Percentiles rank a stretch among this genome's conserved stretches.
Conservation (phyloP, 2,113 vertebrate species). For the Galbula dea region DNA sequence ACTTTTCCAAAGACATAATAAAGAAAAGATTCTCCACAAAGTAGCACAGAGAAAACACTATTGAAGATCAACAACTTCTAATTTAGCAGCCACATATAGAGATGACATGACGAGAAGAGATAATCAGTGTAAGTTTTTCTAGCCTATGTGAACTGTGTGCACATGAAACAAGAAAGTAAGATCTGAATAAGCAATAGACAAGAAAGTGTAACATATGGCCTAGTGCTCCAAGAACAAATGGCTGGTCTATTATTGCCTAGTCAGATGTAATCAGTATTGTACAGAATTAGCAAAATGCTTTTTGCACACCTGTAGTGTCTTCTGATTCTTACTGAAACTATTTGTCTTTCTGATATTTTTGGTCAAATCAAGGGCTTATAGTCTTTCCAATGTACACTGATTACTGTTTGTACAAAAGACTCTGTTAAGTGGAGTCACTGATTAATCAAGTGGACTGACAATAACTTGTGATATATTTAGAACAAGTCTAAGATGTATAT, state of each 20-base stretch:
- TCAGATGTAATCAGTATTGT: not conserved
- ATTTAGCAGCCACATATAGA: not conserved
- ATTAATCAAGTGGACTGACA: slow-evolving; percentile 33
- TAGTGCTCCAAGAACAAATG: not conserved
- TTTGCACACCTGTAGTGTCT: not conserved
- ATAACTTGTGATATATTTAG: slow-evolving; percentile 3
- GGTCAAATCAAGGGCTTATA: slow-evolving; percentile 10
- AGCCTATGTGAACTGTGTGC: not conserved
- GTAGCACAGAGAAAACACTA: not conserved
- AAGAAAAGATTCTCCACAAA: not conserved
- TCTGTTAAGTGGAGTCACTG: not conserved
- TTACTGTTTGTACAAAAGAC: not conserved
- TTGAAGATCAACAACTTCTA: not conserved
- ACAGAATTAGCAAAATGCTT: not conserved
- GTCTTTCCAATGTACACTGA: not conserved
- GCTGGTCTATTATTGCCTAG: not conserved
- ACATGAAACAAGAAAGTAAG: not conserved
- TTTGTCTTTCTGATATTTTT: not conserved
- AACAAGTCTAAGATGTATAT: not conserved
- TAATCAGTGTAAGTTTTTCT: not conserved
- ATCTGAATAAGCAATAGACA: not conserved
- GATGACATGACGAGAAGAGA: not conserved
- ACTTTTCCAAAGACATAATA: not conserved
- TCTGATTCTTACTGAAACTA: not conserved
- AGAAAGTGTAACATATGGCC: not conserved